Evolutionary conservation across 2,797 vertebrate species (phyloP), one percentile per base, ranked within the genome.

Genomic region (Acrocephalus scirpaceus): DNA sequence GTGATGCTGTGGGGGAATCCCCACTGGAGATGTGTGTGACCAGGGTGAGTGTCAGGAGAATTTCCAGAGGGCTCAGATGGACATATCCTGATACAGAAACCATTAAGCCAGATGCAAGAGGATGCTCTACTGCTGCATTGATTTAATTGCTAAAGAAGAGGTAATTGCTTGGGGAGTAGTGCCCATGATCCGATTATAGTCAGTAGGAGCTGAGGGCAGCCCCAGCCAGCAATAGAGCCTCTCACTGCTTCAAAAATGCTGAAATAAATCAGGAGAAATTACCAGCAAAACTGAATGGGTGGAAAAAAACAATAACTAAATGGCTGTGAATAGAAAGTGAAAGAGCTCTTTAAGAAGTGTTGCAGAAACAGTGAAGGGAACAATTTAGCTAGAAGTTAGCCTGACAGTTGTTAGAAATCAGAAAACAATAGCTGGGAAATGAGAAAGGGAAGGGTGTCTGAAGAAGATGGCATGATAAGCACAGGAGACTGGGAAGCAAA

Each of bases 141-240:
- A 76, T 73, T 78, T 81, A 94, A 89, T 82, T 72, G 65, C 86
- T 80, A 36, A 66, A 86, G 67, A 79, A 83, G 69, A 8, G 65
- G 51, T 73, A 83, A 88, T 71, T 88, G 77, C 74, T 45, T 45
- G 56, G 66, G 67, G 71, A 84, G 70, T 21, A 58, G 70, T 11
- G 62, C 53, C 70, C 3, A 5, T 5, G 16, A 64, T 29, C 72
- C 4, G 47, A 18, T 75, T 65, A 61, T 2, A n/a, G 56, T 17
- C 64, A 0, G 15, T 7, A 27, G 1, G 25, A 62, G 92, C 32
- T 64, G 66, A 81, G 84, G 64, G 81, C 61, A 76, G 86, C 34
- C 61, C 79, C 80, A 74, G 67, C 14, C 57, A 38, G 53, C 29
- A 30, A 53, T 0, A 29, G 32, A 53, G 48, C 72, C n/a, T 56